These are phyloP conservation scores for Gymnorhina tibicen DNA, from an alignment of 2,113 vertebrate species.

Conservation along the genomic window DNA sequence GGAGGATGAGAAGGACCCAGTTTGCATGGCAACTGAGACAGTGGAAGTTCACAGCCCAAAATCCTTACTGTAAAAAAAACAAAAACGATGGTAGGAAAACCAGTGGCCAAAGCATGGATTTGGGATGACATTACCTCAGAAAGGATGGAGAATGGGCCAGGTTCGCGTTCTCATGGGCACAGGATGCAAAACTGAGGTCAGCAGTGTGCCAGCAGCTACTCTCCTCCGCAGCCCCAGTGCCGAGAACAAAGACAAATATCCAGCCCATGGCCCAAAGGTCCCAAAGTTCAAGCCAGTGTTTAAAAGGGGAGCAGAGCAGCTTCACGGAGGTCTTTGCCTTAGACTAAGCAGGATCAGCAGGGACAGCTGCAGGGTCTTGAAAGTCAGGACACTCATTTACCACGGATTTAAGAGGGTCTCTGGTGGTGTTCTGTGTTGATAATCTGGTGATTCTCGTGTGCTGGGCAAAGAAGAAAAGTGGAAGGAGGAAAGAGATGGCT, in stretches of 20 bases:
- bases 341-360: constrained; percentile 33
- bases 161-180: not conserved
- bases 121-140: not conserved
- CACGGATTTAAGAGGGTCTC: not conserved
- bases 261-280: not conserved
- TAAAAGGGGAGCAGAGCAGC: not conserved
- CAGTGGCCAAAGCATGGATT: not conserved
- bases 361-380: constrained; percentile 23
- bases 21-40: not conserved
- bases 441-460: not conserved
- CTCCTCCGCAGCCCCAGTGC: too few species aligned
- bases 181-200: not conserved
- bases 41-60: not conserved
- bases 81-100: not conserved
- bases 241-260: not conserved
- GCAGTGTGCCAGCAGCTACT: not conserved
- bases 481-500: not conserved
- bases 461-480: not conserved
- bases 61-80: not conserved
- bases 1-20: not conserved
- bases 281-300: not conserved
- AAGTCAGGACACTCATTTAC: constrained; percentile 26
- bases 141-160: not conserved
- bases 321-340: not conserved
- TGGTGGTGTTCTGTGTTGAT: constrained; percentile 1